Percentiles rank a stretch among this genome's conserved stretches.
Conservation (phyloP, 2,888 invertebrate genomes). For the Aspidiotus rigidus region DNA sequence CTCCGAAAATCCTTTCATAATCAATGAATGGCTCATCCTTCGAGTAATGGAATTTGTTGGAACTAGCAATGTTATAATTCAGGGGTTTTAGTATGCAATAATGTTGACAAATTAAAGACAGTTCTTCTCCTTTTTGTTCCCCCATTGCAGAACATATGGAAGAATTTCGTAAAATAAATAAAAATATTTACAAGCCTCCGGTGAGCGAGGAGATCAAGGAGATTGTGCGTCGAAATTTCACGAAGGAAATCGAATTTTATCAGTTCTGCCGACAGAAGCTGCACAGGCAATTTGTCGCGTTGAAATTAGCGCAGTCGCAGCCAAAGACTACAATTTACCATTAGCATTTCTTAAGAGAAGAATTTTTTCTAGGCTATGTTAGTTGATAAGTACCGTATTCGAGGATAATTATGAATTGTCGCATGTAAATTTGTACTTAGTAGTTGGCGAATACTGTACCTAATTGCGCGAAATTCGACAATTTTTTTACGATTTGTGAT, state of each 20-base stretch:
- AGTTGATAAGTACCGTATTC: too few relatives aligned
- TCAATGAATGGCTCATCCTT: too few relatives aligned
- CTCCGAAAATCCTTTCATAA: too few relatives aligned
- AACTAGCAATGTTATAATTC: too few relatives aligned
- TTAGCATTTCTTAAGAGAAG: not conserved
- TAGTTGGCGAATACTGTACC: too few relatives aligned
- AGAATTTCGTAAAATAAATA: conserved; percentile 68
- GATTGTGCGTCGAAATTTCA: conserved; percentile 74
- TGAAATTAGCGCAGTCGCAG: conserved; percentile 48
- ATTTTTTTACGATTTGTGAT: too few relatives aligned
- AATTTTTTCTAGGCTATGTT: too few relatives aligned
- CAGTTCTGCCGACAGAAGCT: conserved; percentile 79
- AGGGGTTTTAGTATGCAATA: too few relatives aligned
- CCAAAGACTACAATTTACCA: conserved; percentile 5
- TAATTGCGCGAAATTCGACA: too few relatives aligned
- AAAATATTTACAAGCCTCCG: conserved; percentile 77
- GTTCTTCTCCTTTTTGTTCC: not conserved
- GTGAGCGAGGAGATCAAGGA: conserved; percentile 78
- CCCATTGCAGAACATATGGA: conserved; percentile 57
- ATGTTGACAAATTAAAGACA: not conserved
- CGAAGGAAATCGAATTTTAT: conserved; percentile 82
- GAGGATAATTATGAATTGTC: too few relatives aligned
- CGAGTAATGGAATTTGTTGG: too few relatives aligned
- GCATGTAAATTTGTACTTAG: too few relatives aligned
- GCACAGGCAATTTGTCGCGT: conserved; percentile 66